Base-by-base conservation (phyloP, 2,113 vertebrate species). In the Proteles cristata region DNA sequence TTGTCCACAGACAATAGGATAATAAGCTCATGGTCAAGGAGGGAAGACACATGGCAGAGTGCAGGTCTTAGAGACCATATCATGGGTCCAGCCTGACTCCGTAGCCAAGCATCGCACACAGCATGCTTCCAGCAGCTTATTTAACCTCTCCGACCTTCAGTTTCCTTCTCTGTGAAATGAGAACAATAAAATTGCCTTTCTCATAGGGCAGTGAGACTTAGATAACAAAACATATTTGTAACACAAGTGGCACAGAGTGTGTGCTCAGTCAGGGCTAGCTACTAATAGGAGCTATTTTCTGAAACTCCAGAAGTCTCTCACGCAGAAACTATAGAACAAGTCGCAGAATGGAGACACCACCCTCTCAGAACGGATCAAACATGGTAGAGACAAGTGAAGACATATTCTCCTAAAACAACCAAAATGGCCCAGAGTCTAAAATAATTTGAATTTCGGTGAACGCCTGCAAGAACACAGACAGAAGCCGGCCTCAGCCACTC, bases 381-480 rank as follows among this genome's bases (percentile, higher is more conserved):
- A 2, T 61, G 11, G 23, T 68, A 90, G 58, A 88, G 94, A 76
- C 11, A 12, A 96, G 94, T 19, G 33, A 90, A 94, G 35, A 45
- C 26, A 69, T 53, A 71, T 58, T 90, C 73, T 90, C 26, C 53
- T n/a, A 65, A 91, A 96, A 92, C 33, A 93, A 93, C 28, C 35
- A 87, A 93, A 88, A 76, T 61, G 19, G 7, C 12, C 79, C 11
- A 0, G 88, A 58, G 91, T 97, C 86, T 82, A 96, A 97, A 98
- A 98, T 94, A 97, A 92, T 96, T 97, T 88, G 17, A 97, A 96
- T 94, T 97, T 69, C 63, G 93, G 96, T 55, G 88, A 9, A 0
- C 97, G 71, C 58, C 88, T 94, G 97, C 97, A 98, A 96, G 97
- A 97, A 98, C 66, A 50, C 23, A 96, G 96, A 98, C 95, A 71